Evolutionary conservation across 1,140 invertebrate genomes (phyloP), one percentile per base, ranked within the genome.

Genomic region (Saxidomus purpurata): DNA sequence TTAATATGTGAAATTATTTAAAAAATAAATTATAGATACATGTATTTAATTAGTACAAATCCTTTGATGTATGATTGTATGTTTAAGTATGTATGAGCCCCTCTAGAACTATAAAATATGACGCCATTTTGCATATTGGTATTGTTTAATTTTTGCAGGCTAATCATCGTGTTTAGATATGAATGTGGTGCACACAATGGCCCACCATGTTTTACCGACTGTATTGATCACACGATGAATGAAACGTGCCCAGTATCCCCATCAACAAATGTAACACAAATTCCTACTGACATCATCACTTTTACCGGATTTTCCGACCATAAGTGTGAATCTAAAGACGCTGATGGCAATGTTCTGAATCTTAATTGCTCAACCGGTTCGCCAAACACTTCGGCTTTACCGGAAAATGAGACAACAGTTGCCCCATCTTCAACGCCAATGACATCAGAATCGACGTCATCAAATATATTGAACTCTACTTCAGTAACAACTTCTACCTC

Each of bases 131-230:
- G n/a, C n/a, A n/a, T n/a, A n/a, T n/a, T n/a, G n/a, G n/a, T n/a
- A n/a, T n/a, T n/a, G n/a, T n/a, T n/a, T n/a, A n/a, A n/a, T 43
- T 43, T 28, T 79, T 81, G 6, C 52, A 82, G 80, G n/a, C 25
- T 67, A 25, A 59, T 19, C 6, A 25, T 82, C 17, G 40, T 82
- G 17, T 82, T 82, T 55, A 40, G 80, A 47, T 82, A 82, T 25
- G 47, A 11, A 82, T 82, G 80, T 40, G 80, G 36, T 40, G 9
- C 34, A n/a, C 63, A 55, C 40, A 63, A 38, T 9, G 80, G 80
- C 1, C 80, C 80, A 38, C 0, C 55, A 22, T 82, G 80, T 82
- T 82, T 82, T 36, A 63, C 80, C 11, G 80, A 82, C 47, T 82
- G 80, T 47, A 28, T 25, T 2, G 80, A 82, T 67, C 80, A 82